phyloP scores from a whole-genome alignment of 2,797 vertebrate genomes.

The Myotis pilosus region DNA sequence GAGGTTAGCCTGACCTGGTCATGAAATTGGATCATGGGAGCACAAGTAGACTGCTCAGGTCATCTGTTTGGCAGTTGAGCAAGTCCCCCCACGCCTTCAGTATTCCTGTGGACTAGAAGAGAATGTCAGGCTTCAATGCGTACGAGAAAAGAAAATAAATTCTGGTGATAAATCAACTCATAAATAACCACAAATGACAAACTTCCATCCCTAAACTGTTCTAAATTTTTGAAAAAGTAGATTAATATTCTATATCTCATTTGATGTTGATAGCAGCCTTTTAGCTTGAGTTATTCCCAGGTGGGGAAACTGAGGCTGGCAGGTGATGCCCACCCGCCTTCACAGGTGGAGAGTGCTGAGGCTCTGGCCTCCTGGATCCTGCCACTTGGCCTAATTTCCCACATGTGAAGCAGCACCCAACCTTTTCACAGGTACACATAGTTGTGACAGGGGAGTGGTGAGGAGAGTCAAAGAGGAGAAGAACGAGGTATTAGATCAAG shows the following conservation, averaged over 20 bases:
- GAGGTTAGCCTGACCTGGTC: conserved; percentile 11
- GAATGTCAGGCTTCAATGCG: neutral
- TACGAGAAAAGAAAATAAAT: neutral
- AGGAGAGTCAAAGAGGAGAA: neutral
- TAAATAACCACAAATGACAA: neutral
- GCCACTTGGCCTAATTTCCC: neutral
- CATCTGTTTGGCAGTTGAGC: neutral
- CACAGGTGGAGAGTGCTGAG: neutral
- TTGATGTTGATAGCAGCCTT: neutral
- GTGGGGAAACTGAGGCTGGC: neutral
- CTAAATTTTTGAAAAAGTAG: neutral
- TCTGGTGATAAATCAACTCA: conserved; percentile 23
- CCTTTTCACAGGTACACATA: neutral
- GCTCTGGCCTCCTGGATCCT: neutral
- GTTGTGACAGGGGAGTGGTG: accelerated
- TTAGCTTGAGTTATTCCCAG: neutral
- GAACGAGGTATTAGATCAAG: neutral
- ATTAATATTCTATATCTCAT: neutral
- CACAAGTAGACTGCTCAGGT: neutral
- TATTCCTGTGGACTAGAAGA: neutral
- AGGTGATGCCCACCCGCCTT: accelerated
- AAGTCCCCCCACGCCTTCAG: accelerated
- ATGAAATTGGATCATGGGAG: neutral
- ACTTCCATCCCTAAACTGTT: conserved; percentile 5
- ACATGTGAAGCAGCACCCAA: neutral